These are phyloP conservation scores for Apotomis turbidana DNA, from an alignment of 2,888 invertebrate species.

Conservation along the genomic window DNA sequence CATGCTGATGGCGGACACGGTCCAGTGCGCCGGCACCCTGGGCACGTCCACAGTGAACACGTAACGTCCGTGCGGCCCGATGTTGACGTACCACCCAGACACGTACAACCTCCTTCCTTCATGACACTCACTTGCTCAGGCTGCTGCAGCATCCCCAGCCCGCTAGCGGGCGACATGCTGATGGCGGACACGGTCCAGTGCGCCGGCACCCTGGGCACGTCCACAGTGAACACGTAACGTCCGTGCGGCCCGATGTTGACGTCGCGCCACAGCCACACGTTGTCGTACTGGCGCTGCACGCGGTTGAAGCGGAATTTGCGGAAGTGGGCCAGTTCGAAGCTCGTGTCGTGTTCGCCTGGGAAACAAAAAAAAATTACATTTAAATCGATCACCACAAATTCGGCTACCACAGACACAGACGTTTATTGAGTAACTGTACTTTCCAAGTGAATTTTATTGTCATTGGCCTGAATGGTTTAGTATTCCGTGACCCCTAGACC, in stretches of 20 bases:
- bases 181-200: constrained; percentile 97
- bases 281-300: constrained; percentile 95
- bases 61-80: constrained; percentile 76
- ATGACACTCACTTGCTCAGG: constrained; percentile 89
- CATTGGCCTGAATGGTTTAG: too few relatives aligned
- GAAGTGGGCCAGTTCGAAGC: constrained; percentile 88
- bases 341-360: constrained; percentile 84
- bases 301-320: constrained; percentile 94
- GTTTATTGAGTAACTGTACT: too few relatives aligned
- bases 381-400: background rate
- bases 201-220: constrained; percentile 92
- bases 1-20: constrained; percentile 96
- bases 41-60: constrained; percentile 93
- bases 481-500: too few relatives aligned
- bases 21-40: constrained; percentile 93
- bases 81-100: constrained; percentile 84
- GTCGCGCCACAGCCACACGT: constrained; percentile 98
- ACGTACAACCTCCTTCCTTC: constrained; percentile 65
- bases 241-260: constrained; percentile 96
- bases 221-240: constrained; percentile 92
- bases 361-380: constrained; percentile 1
- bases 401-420: too few relatives aligned
- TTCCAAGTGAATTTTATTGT: too few relatives aligned
- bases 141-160: constrained; percentile 93
- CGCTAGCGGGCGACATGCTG: constrained; percentile 93